Evolutionary conservation across 2,797 vertebrate species (phyloP), one percentile per base, ranked within the genome.

Genomic region (Fratercula arctica): DNA sequence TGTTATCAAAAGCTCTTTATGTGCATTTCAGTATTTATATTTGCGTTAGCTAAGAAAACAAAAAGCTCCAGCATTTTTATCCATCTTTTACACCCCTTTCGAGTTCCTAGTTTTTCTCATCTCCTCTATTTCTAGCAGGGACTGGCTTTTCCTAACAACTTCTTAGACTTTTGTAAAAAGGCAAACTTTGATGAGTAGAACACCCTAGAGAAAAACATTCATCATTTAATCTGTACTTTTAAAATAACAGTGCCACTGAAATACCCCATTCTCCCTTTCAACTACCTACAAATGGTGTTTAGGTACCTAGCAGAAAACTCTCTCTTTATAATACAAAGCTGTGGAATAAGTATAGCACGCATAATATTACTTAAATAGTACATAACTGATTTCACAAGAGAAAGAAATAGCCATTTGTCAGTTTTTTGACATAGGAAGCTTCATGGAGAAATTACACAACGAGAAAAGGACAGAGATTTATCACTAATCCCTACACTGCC

Each of bases 11-110:
- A 56, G 66, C 48, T 69, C 53, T 86, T 92, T 81, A 74, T 67
- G 61, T 68, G 46, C 46, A 93, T 67, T 90, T 91, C 60, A 85
- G 35, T 90, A 79, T 87, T 85, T 92, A 24, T 87, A 91, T 75
- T 72, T 88, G n/a, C 24, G 78, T 95, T 88, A 76, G 31, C 56
- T 94, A 90, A 53, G 14, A 81, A 94, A 82, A 93, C 46, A 79
- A 95, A 87, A 76, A 56, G 6, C 26, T 85, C 28, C 78, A n/a
- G 13, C 19, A 51, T 90, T 91, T 85, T 91, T 79, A 81, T 83
- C 73, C 69, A 54, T 54, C 56, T 95, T 83, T 93, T 45, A 93
- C n/a, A 82, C 9, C 16, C 31, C 69, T 96, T 95, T 95, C n/a
- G 86, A 31, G 33, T 33, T 70, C 83, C 54, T 74, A 66, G 24